Conservation (phyloP, 2,113 vertebrate genomes). For the Takifugu flavidus region DNA sequence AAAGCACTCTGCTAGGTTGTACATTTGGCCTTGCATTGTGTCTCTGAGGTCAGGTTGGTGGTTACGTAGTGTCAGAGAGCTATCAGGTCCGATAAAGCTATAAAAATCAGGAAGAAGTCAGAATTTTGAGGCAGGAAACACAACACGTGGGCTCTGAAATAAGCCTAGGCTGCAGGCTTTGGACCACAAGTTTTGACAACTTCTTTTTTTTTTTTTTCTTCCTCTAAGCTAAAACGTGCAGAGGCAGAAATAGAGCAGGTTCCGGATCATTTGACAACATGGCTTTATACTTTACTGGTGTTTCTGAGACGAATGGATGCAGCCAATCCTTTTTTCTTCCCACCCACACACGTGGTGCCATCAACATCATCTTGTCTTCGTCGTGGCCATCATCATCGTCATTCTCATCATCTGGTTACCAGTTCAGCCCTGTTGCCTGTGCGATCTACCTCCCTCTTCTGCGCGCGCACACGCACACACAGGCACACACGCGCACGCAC, state of each 20-base stretch:
- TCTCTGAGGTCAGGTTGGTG: conserved; percentile 6
- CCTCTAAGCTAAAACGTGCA: conserved; percentile 1
- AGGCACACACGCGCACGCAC: conserved; percentile 59
- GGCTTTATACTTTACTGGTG: background rate
- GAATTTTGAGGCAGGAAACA: background rate
- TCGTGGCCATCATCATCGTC: conserved; percentile 35
- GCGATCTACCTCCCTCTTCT: conserved; percentile 34
- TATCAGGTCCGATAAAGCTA: conserved; percentile 24
- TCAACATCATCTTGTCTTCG: conserved; percentile 31
- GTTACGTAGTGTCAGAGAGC: background rate
- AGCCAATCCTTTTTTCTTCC: conserved; percentile 1
- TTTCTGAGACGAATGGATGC: background rate
- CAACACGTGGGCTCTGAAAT: conserved; percentile 13
- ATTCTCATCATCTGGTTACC: conserved; percentile 64
- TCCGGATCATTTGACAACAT: conserved; percentile 8
- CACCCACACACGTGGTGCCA: conserved; percentile 23
- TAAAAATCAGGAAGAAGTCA: conserved; percentile 52
- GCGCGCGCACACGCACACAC: conserved; percentile 23
- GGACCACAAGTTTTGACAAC: conserved; percentile 37
- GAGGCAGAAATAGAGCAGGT: conserved; percentile 20
- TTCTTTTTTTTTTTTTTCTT: conserved; percentile 41
- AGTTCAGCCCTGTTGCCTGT: conserved; percentile 40
- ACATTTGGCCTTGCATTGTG: conserved; percentile 8
- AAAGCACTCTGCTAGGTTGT: conserved; percentile 15
- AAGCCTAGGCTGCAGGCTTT: conserved; percentile 45